Evolutionary conservation across 1,140 invertebrate genomes (phyloP).

Genomic region (Scaptomyza montana): DNA sequence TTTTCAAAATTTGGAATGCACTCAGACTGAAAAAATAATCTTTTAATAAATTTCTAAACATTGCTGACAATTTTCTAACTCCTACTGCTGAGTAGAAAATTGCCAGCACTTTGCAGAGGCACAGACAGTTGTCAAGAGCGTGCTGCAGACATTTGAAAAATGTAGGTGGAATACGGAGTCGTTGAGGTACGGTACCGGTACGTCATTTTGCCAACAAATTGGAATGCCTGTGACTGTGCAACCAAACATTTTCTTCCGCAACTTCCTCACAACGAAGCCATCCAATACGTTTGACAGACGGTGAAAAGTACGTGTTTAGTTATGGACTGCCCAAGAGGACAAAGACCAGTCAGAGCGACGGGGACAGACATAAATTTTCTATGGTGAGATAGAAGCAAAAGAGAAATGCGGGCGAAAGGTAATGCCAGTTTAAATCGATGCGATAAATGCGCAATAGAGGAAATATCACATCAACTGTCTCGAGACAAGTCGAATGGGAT

Average conservation of each 20-base stretch:
- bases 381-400: background rate
- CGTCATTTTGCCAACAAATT: conserved; percentile 65
- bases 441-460: conserved; percentile 70
- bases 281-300: conserved; percentile 64
- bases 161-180: background rate
- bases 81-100: conserved; percentile 12
- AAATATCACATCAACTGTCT: conserved; percentile 72
- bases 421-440: conserved; percentile 55
- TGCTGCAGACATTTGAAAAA: background rate
- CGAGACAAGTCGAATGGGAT: conserved; percentile 17
- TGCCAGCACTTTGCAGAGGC: conserved; percentile 22
- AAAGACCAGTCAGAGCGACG: background rate
- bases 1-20: background rate
- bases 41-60: conserved; percentile 22
- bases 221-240: conserved; percentile 39
- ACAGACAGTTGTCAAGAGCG: conserved; percentile 33
- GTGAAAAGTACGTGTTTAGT: conserved; percentile 69
- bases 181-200: conserved; percentile 1
- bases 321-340: conserved; percentile 21
- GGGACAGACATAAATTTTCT: conserved; percentile 1
- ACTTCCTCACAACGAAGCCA: background rate
- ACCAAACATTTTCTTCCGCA: conserved; percentile 29
- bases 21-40: conserved; percentile 1
- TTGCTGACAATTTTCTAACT: conserved; percentile 34
- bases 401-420: conserved; percentile 14